Evolutionary conservation across 2,113 vertebrate species (phyloP), one percentile per base, ranked within the genome.

Genomic region (Cyanoramphus novaezelandiae): DNA sequence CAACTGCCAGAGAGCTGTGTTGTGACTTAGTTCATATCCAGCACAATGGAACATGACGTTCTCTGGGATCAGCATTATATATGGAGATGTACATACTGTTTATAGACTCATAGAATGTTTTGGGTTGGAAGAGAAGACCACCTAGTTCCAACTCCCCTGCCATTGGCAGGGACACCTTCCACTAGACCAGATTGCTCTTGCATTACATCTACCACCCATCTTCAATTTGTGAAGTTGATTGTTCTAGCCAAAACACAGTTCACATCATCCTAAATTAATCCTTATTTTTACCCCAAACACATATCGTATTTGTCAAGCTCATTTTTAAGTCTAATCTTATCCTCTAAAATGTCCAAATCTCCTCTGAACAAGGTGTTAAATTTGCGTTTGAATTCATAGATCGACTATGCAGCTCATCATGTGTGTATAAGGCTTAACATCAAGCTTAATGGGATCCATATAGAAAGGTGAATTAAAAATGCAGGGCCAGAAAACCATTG

Each of bases 31-130:
- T 16, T 39, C 2, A 0, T 28, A 39, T 2, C 41, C 33, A 27
- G 46, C 25, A 33, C 29, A 39, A 50, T 17, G 35, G 35, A 70
- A 44, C 23, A 16, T 7, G 23, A 12, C 23, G 19, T 16, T 72
- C 1, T 0, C 13, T 3, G 2, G 29, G 44, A 31, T 29, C 27
- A 35, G 11, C 1, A 4, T 28, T 6, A 1, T 9, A 12, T 6
- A 17, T 2, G 1, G 53, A 62, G 28, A 31, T 25, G 7, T 3
- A 43, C 4, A 5, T 7, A 8, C 15, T 18, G 27, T 13, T 59
- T 35, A 24, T 10, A 59, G 57, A 59, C 13, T 24, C 57, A n/a
- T 59, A 35, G 57, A 59, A 59, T 16, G 33, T 59, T 59, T n/a
- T 24, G 23, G 57, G 14, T 59, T 35, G 33, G 21, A 35, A 59